phyloP scores from a whole-genome alignment of 2,113 vertebrate species.

The Amphilophus citrinellus region DNA sequence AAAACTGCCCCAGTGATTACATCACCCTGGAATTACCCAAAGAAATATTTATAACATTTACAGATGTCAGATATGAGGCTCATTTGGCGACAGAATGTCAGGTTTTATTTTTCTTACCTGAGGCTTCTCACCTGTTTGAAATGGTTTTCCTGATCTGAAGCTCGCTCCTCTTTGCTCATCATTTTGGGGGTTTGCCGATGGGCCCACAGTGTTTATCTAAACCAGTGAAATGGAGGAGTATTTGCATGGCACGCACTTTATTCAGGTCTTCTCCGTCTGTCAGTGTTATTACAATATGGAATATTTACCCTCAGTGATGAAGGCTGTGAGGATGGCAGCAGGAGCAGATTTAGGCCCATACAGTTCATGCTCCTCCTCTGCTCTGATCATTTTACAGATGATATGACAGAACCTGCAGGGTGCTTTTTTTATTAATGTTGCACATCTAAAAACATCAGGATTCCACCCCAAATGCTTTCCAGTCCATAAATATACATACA shows the following conservation, averaged over 20 bases:
- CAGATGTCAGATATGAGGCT: too few species aligned
- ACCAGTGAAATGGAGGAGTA: not conserved
- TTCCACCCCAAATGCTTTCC: not conserved
- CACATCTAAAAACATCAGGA: not conserved
- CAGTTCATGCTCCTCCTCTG: not conserved
- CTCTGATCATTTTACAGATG: too few species aligned
- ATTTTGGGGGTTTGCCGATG: too few species aligned
- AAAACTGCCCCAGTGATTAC: too few species aligned
- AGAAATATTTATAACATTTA: too few species aligned
- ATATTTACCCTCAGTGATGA: not conserved
- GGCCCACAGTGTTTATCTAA: too few species aligned
- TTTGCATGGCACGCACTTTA: not conserved
- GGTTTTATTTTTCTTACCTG: too few species aligned
- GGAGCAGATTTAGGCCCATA: not conserved
- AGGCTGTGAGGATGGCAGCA: not conserved
- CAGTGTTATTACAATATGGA: not conserved
- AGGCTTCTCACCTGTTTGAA: too few species aligned
- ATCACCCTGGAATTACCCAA: too few species aligned
- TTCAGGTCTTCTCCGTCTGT: not conserved
- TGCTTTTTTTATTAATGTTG: not conserved
- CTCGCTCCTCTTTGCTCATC: too few species aligned
- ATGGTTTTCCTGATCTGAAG: too few species aligned
- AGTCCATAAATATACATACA: not conserved
- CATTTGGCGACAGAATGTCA: too few species aligned
- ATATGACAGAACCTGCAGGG: not conserved